Base-by-base conservation (phyloP, 64 coral and sea anemone species). In the Acropora yongei region DNA sequence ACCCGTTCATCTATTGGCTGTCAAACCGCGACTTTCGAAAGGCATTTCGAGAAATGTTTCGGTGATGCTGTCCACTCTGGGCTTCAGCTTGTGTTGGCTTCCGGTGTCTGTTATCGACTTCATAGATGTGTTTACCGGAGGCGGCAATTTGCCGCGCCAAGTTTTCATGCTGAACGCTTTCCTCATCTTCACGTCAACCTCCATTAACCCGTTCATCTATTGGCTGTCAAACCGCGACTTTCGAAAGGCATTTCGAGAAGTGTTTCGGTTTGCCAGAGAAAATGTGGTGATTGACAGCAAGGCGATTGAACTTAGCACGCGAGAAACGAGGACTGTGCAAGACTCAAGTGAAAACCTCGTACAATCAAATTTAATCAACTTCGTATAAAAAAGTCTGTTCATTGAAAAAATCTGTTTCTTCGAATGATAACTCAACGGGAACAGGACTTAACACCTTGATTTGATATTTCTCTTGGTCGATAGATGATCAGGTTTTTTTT, bases 1-100 rank as follows among this genome's bases (percentile, higher is more conserved):
- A 94, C 19, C 92, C 92, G 5, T 89, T 94, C 46, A 89, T 94
- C 53, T 94, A 94, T 68, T 94, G 92, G 92, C 19, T 84, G n/a
- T 77, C 84, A 73, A 94, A 89, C 92, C 80, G 78, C 50, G 92
- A 94, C 45, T 94, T 89, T 55, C 60, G 53, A 76, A 74, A 68
- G 11, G 92, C 87, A 42, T 85, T 83, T 30, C 80, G 75, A 3
- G 41, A 94, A 19, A 72, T 89, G 16, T 20, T 94, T 8, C 45
- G 57, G 6, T 94, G 92, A 89, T 94, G 92, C 48, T 60, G 6
- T 72, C 92, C 16, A 89, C 92, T 19, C 12, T 86, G 74, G 92
- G 92, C 0, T 94, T 83, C 44, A 94, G 73, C 42, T 5, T 94
- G 18, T 94, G 92, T 78, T 94, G 87, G 87, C n/a, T 77, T 11